A percentile compares a stretch with the other conserved stretches of the same genome.
Conservation (phyloP, 2,113 vertebrate species). For the Eurystomus gularis region DNA sequence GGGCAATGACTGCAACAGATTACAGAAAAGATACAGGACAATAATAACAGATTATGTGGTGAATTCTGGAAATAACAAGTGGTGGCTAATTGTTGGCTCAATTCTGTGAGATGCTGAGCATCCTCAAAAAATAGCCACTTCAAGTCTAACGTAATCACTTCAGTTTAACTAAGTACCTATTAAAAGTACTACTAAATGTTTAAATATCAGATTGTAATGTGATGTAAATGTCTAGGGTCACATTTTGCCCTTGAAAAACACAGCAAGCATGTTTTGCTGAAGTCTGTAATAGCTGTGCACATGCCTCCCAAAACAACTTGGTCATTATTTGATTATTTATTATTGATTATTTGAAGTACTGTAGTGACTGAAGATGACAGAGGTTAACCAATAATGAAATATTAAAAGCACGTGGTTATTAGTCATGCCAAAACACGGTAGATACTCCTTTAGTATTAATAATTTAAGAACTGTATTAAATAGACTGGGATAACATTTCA, state of each 20-base stretch:
- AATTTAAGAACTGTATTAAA: background rate
- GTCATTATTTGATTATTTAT: background rate
- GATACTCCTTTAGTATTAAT: background rate
- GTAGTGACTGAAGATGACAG: background rate
- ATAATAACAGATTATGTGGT: background rate
- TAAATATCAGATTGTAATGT: background rate
- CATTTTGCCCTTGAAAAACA: background rate
- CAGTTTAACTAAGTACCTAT: background rate
- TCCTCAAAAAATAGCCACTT: background rate
- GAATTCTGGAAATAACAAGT: background rate
- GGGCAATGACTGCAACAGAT: background rate
- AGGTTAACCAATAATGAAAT: background rate
- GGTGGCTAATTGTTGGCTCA: background rate
- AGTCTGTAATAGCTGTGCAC: background rate
- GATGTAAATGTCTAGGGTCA: background rate
- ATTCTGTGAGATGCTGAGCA: background rate
- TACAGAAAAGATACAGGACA: background rate
- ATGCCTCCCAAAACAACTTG: background rate
- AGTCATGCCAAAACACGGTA: background rate
- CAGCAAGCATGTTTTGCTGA: background rate
- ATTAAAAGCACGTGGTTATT: background rate
- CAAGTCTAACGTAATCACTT: background rate
- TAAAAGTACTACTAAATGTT: background rate
- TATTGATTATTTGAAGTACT: background rate
- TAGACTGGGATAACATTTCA: background rate